Evolutionary conservation across 2,888 invertebrate species (phyloP).

Genomic region (Temnothorax unifasciatus): DNA sequence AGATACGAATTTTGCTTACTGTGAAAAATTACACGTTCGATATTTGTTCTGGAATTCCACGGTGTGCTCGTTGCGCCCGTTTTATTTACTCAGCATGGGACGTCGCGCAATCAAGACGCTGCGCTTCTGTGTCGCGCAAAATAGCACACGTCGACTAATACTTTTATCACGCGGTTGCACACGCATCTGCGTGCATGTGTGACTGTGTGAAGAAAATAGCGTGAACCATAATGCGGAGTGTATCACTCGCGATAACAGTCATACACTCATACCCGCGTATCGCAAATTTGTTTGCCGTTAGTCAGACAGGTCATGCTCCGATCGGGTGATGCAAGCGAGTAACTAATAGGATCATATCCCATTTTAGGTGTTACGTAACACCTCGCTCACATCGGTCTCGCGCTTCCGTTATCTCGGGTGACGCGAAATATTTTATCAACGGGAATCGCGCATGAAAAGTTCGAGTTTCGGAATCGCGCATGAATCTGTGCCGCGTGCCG

Average conservation of each 20-base stretch:
- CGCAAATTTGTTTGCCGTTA: not conserved
- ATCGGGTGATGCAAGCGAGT: not conserved
- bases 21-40: not conserved
- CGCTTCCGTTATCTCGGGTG: not conserved
- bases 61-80: not conserved
- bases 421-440: not conserved
- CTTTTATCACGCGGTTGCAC: not conserved
- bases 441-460: not conserved
- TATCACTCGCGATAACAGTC: not conserved
- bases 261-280: not conserved
- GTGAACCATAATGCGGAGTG: not conserved
- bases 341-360: constrained; percentile 4
- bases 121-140: not conserved
- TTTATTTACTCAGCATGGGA: not conserved
- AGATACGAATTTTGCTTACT: not conserved
- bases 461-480: not conserved
- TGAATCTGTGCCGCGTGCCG: not conserved
- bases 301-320: not conserved
- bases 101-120: constrained; percentile 4
- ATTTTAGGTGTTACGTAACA: constrained; percentile 9
- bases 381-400: not conserved
- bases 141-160: not conserved
- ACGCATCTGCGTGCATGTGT: no score
- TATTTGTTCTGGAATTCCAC: not conserved
- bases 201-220: not conserved